Base-by-base conservation (phyloP, 2,113 vertebrate species). In the Zosterops japonicus region DNA sequence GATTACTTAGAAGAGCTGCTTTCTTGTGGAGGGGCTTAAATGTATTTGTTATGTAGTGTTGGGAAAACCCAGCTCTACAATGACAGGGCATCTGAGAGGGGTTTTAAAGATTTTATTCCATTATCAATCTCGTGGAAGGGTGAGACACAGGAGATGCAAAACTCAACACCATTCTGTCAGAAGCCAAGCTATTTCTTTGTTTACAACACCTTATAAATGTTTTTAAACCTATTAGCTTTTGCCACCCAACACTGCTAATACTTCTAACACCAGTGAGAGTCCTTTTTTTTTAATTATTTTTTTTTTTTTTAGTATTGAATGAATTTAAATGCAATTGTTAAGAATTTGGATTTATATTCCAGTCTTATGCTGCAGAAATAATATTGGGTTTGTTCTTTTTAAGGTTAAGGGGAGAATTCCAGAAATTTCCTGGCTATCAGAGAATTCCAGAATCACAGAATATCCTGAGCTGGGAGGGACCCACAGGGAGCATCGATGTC, bases 391-490 rank as follows among this genome's bases (percentile, higher is more conserved):
- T 46, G 28, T 11, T 56, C 11, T 41, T 88, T 61, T 60, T 22
- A 44, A 44, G 16, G 15, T 24, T 20, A 9, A 11, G 11, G 3
- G 12, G 13, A 25, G 31, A 4, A 5, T 47, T 70, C 31, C 80
- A 5, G 25, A 1, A 3, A 13, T 69, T 42, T 39, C 13, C 23
- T 36, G 44, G 21, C n/a, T 47, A 0, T 29, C 49, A 63, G 6
- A 56, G 22, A 53, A 14, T n/a, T 10, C 39, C 46, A 49, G 57
- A 41, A 22, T 20, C 8, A 13, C 8, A 11, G 7, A 33, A 33
- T 20, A 36, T 36, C 42, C 42, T 49, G 49, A 42, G 22, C 0
- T 83, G 49, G 71, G 50, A 44, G n/a, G 35, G 27, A 49, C 14
- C 31, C 71, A 20, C 41, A 35, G 33, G 42, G 71, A 67, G 5